Conservation (phyloP, 2,113 vertebrate genomes). For the Xerus inauris region DNA sequence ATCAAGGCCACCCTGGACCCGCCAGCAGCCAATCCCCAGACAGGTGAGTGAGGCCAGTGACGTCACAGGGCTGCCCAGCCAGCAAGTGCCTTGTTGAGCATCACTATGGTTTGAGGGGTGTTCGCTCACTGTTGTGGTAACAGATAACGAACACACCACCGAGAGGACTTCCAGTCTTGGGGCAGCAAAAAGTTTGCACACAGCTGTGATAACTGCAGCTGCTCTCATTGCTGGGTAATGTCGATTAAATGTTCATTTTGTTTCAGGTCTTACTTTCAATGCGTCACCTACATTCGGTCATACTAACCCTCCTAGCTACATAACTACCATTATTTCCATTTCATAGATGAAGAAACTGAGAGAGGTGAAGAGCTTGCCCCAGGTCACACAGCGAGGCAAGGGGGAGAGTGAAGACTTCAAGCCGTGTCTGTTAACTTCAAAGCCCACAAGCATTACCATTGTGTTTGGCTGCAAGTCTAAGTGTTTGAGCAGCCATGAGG, state of each 20-base stretch:
- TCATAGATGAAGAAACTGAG: not conserved
- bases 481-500: not conserved
- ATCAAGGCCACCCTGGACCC: not conserved
- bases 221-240: fast-evolving
- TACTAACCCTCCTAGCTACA: not conserved
- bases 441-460: not conserved
- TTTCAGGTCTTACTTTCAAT: not conserved
- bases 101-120: fast-evolving
- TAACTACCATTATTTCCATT: not conserved
- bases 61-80: not conserved
- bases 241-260: not conserved
- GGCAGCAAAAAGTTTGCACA: not conserved
- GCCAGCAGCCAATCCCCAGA: not conserved
- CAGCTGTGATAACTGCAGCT: fast-evolving
- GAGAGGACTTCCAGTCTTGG: not conserved
- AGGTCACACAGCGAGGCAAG: not conserved
- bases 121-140: no score
- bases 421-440: not conserved
- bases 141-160: no score
- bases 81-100: no score
- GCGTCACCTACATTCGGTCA: not conserved
- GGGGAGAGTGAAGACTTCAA: not conserved
- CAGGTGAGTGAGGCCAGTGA: no score
- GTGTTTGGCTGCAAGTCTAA: not conserved
- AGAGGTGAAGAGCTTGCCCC: not conserved